Conservation (phyloP, 2,888 invertebrate genomes). For the Lycaena phlaeas region DNA sequence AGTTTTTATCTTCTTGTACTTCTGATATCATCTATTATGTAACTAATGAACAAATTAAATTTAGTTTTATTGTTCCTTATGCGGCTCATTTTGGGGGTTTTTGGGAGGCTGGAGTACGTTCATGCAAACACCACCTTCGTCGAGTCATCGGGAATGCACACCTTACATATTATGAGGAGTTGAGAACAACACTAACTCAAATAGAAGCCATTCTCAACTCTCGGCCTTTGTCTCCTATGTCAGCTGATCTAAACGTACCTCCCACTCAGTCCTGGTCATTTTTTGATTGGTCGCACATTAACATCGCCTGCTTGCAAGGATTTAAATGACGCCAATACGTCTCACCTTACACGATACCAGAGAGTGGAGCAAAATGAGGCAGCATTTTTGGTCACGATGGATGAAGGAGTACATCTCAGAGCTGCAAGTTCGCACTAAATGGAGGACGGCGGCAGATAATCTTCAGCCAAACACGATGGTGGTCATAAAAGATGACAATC, state of each 20-base stretch:
- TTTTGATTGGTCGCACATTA: too few species aligned
- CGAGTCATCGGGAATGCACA: conserved; percentile 12
- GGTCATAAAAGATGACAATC: conserved; percentile 16
- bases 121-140: conserved; percentile 1
- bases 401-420: conserved; percentile 18
- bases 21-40: conserved; percentile 12
- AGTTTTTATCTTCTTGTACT: conserved; percentile 13
- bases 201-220: too few species aligned
- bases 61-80: conserved; percentile 18
- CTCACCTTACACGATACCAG: conserved; percentile 13
- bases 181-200: conserved; percentile 19
- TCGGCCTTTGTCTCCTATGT: too few species aligned
- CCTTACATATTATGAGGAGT: not conserved
- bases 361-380: conserved; percentile 20
- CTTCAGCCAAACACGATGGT: not conserved
- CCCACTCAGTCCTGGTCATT: conserved; percentile 29
- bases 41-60: conserved; percentile 11
- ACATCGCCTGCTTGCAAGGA: conserved; percentile 16
- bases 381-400: conserved; percentile 23
- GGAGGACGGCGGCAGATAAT: not conserved
- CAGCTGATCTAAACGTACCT: conserved; percentile 19
- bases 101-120: not conserved
- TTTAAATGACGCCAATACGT: not conserved
- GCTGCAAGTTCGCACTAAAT: not conserved
- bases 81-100: not conserved